Evolutionary conservation across 2,113 vertebrate genomes (phyloP).

Genomic region (Megaceryle maxima): DNA sequence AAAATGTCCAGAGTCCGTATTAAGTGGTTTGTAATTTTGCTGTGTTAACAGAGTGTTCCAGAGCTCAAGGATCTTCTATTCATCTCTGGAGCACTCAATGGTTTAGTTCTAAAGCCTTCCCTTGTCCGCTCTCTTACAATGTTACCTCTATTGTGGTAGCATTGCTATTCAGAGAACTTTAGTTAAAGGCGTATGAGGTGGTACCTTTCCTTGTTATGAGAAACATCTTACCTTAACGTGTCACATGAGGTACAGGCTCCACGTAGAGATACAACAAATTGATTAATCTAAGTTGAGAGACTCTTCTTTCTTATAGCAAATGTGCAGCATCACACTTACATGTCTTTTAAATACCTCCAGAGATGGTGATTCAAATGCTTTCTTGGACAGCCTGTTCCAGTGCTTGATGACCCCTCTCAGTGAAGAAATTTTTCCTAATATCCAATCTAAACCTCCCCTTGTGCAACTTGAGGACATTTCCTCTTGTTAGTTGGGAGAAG

Average conservation of each 20-base stretch:
- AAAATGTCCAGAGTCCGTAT: background rate
- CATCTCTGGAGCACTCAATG: background rate
- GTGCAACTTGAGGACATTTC: background rate
- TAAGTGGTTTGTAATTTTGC: background rate
- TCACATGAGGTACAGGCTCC: background rate
- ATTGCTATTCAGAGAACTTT: background rate
- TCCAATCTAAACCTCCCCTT: background rate
- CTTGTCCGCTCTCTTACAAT: background rate
- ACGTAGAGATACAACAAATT: background rate
- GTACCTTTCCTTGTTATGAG: background rate
- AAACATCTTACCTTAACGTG: background rate
- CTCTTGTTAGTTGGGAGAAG: background rate
- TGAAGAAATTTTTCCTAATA: background rate
- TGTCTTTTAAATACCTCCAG: background rate
- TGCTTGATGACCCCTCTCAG: background rate
- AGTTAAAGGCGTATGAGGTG: background rate
- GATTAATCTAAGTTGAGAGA: background rate
- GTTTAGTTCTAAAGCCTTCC: background rate
- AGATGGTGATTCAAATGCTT: background rate
- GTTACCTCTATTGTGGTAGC: background rate
- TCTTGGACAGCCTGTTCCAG: background rate
- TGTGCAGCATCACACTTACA: background rate
- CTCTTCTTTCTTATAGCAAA: background rate
- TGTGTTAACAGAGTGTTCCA: background rate
- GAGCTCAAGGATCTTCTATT: background rate